phyloP scores from a whole-genome alignment of 2,797 vertebrate species.

The Triplophysa yarkandensis region DNA sequence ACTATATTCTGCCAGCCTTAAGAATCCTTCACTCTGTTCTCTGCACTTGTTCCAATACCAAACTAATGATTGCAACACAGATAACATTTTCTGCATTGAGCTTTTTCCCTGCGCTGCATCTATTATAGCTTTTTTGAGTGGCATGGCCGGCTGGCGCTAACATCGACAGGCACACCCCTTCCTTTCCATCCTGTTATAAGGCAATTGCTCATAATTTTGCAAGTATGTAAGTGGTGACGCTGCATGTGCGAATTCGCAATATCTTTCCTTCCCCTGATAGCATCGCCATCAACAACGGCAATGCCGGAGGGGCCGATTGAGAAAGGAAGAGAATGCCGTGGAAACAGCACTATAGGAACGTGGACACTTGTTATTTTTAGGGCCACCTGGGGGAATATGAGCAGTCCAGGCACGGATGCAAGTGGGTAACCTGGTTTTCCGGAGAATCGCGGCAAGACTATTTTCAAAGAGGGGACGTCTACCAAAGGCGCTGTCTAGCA shows the following conservation, averaged over 20 bases:
- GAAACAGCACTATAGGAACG: constrained; percentile 27
- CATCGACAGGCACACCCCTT: constrained; percentile 20
- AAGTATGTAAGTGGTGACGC: constrained; percentile 40
- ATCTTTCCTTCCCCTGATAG: constrained; percentile 35
- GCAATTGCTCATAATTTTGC: constrained; percentile 23
- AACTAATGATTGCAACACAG: constrained; percentile 27
- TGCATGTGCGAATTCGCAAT: constrained; percentile 35
- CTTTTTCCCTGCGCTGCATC: constrained; percentile 11
- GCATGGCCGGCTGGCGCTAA: constrained; percentile 21
- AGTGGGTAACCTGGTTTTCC: constrained; percentile 81
- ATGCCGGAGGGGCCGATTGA: constrained; percentile 11
- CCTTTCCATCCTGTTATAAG: constrained; percentile 26
- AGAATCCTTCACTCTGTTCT: constrained; percentile 6
- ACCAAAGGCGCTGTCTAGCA: neutral
- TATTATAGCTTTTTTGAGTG: constrained; percentile 20
- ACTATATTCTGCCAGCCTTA: neutral
- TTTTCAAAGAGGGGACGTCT: constrained; percentile 45
- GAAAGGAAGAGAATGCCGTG: constrained; percentile 2
- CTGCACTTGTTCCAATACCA: constrained; percentile 48
- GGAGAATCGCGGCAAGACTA: constrained; percentile 69
- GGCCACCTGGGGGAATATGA: constrained; percentile 60
- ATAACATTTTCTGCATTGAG: constrained; percentile 9
- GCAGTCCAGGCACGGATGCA: constrained; percentile 65
- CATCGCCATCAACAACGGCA: constrained; percentile 28
- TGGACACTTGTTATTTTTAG: constrained; percentile 72